Percentiles rank a stretch among this genome's conserved stretches.
These are phyloP conservation scores for Peromyscus melanophrys DNA, from an alignment of 2,797 vertebrate genomes.

Conservation along the genomic window DNA sequence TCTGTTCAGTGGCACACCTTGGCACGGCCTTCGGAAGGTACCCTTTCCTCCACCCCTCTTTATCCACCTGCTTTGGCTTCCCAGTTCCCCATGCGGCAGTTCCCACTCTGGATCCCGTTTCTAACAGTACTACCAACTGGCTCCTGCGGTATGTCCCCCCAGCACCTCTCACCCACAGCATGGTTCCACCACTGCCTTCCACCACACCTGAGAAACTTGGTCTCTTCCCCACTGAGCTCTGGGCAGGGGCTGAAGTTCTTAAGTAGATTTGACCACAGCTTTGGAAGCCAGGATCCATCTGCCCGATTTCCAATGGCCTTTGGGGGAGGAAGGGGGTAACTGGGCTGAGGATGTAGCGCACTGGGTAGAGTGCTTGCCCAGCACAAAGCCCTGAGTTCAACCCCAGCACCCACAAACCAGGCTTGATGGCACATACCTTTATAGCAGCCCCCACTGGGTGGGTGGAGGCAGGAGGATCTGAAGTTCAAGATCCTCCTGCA, in stretches of 20 bases:
- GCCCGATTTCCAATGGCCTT: neutral
- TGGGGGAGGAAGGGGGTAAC: neutral
- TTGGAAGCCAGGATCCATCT: neutral
- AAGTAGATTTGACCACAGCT: neutral
- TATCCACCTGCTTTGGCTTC: neutral
- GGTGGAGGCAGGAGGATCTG: neutral
- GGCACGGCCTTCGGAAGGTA: neutral
- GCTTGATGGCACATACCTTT: neutral
- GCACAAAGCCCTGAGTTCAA: neutral
- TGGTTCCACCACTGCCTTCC: neutral
- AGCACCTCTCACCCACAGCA: neutral
- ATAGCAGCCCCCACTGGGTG: neutral
- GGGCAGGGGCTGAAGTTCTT: constrained; percentile 3
- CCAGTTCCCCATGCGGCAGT: constrained; percentile 44
- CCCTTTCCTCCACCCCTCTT: neutral
- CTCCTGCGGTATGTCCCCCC: neutral
- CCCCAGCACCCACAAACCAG: neutral
- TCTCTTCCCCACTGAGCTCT: neutral
- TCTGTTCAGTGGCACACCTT: neutral
- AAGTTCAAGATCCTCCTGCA: neutral
- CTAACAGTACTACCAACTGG: constrained; percentile 85
- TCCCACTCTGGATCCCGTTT: constrained; percentile 55
- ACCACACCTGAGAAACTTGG: neutral
- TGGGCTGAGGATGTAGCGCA: neutral
- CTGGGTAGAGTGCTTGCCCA: neutral